Evolutionary conservation across 2,113 vertebrate genomes (phyloP).

Genomic region (Colossoma macropomum): DNA sequence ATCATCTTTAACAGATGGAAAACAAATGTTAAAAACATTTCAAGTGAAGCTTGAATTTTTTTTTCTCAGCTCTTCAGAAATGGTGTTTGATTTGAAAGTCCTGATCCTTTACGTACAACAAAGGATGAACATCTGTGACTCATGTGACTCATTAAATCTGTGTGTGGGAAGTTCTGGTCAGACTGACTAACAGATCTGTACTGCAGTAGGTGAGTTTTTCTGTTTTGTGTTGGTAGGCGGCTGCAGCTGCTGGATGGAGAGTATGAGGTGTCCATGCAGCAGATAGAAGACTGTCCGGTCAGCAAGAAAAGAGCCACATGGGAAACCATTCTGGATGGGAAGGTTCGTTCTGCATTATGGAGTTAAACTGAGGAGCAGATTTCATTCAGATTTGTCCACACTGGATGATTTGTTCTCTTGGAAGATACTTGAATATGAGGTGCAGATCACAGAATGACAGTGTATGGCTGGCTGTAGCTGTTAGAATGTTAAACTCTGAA

Average conservation of each 20-base stretch:
- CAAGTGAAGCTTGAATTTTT: no score
- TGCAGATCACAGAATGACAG: not conserved
- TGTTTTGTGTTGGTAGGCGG: constrained; percentile 76
- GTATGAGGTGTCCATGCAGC: constrained; percentile 98
- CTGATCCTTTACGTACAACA: no score
- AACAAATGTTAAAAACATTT: not conserved
- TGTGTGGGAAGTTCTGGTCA: no score
- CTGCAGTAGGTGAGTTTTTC: no score
- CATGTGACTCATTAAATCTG: no score
- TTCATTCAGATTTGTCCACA: no score
- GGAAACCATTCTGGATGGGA: constrained; percentile 98
- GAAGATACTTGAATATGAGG: not conserved
- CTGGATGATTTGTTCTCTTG: not conserved
- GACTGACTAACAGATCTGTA: no score
- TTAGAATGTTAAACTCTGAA: no score
- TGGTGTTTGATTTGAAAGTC: no score
- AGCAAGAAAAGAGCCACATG: constrained; percentile 98
- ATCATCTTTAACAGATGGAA: not conserved
- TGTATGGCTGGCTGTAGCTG: not conserved
- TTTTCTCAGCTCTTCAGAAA: not conserved
- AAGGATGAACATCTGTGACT: no score
- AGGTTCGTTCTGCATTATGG: constrained; percentile 74
- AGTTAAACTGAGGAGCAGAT: no score
- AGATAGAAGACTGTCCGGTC: constrained; percentile 96
- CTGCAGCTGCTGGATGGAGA: constrained; percentile 97